Conservation (phyloP, 2,113 vertebrate genomes). For the Caloenas nicobarica region DNA sequence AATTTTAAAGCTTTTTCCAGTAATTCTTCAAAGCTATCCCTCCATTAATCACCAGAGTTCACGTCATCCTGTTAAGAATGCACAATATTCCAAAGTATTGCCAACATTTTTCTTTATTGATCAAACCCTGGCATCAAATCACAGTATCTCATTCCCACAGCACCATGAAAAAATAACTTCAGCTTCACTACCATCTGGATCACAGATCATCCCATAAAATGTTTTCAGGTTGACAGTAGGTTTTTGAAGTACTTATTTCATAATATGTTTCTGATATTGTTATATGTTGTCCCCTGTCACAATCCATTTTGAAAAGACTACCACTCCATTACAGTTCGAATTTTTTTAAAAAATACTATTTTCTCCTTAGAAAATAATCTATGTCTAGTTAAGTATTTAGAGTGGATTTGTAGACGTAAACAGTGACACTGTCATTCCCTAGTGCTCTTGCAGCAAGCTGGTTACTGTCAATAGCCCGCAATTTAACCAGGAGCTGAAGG, state of each 20-base stretch:
- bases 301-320: slow-evolving; percentile 4
- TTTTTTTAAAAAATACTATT: not conserved
- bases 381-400: not conserved
- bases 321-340: not conserved
- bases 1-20: slow-evolving; percentile 43
- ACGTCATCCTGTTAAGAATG: slow-evolving; percentile 34
- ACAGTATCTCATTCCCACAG: slow-evolving; percentile 20
- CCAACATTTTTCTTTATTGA: slow-evolving; percentile 59
- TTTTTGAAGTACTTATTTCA: slow-evolving; percentile 23
- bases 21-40: slow-evolving; percentile 37
- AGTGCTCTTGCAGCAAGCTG: not conserved
- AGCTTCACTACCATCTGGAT: slow-evolving; percentile 33
- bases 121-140: slow-evolving; percentile 11
- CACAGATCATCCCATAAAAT: slow-evolving; percentile 53
- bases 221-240: slow-evolving; percentile 10
- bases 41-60: not conserved
- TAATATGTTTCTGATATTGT: not conserved
- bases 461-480: not conserved
- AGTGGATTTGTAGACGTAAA: not conserved
- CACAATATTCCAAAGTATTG: slow-evolving; percentile 19
- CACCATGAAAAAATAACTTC: not conserved
- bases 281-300: not conserved
- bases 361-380: not conserved
- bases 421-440: not conserved
- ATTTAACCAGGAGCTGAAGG: not conserved